Conservation (phyloP, 1,140 invertebrate species). For the Lordiphosa mommai region DNA sequence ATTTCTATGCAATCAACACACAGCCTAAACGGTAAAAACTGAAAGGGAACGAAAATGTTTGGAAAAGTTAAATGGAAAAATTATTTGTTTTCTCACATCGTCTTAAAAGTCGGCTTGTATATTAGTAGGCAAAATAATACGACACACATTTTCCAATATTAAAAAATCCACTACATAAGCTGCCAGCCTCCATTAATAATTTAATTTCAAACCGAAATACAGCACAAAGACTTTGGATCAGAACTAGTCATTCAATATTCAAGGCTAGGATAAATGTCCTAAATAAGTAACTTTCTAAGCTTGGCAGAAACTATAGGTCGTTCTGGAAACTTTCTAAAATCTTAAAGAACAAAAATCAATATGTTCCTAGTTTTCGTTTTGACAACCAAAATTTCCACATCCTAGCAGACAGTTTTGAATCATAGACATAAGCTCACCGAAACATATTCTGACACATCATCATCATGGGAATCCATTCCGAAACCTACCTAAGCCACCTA, state of each 20-base stretch:
- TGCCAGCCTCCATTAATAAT: background rate
- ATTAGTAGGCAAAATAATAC: too few species aligned
- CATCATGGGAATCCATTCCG: background rate
- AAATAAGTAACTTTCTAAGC: conserved; percentile 1
- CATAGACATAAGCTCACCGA: conserved; percentile 3
- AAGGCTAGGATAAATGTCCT: conserved; percentile 6
- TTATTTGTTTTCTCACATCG: too few species aligned
- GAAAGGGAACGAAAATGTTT: too few species aligned
- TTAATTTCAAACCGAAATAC: background rate
- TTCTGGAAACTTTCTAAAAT: conserved; percentile 13
- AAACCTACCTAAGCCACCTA: background rate
- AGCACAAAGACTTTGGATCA: background rate
- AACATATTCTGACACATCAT: background rate
- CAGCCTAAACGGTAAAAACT: too few species aligned
- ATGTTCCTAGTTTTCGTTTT: conserved; percentile 1
- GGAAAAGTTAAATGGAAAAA: too few species aligned
- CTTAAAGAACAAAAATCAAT: conserved; percentile 12
- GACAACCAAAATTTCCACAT: conserved; percentile 1
- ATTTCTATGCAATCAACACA: too few species aligned
- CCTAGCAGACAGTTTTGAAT: conserved; percentile 7
- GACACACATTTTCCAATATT: too few species aligned
- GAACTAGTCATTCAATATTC: conserved; percentile 9
- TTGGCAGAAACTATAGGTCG: background rate
- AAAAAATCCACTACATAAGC: too few species aligned
- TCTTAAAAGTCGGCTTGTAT: too few species aligned